Base-by-base conservation (phyloP, 2,113 vertebrate species). In the Archocentrus centrarchus region DNA sequence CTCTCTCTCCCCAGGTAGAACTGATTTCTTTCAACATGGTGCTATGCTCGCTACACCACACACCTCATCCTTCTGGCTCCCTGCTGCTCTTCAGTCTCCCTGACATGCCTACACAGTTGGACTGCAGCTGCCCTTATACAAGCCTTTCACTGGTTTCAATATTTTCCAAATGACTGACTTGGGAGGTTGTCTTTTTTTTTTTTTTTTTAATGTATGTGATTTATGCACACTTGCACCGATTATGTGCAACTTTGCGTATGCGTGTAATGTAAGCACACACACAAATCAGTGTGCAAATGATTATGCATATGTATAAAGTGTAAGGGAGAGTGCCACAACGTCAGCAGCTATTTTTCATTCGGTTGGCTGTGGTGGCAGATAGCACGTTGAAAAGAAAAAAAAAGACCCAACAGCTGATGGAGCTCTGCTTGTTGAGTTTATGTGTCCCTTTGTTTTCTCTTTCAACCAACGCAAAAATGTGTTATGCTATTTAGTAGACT, bases 151-250 rank as follows among this genome's bases (percentile, higher is more conserved):
- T 37, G 39, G 66, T 86, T 77, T 73, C 75, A 83, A 91, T 79
- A 79, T 90, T 86, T 95, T 94, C 91, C 93, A 94, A 93, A 93
- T 94, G 92, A 83, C 87, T 91, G 91, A 80, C 70, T 93, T 68
- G 24, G 24, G 24, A 89, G 79, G 80, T 80, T 91, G 62, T 75
- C 30, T 37, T 76, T 75, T 79, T 5, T 30, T 30, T 30, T 30
- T 47, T 37, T 76, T 75, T 79, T 90, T 75, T 81, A 81, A 92
- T 87, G 30, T 86, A 32, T 82, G 57, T 35, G 76, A 24, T 83
- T 77, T 15, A 70, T 50, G 41, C 27, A 77, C 75, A 82, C 18
- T 81, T 37, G 39, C 17, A 37, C 8, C 41, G 9, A 24, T 58
- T 4, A 59, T 77, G 27, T 77, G 13, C 4, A 70, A 24, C 32